Evolutionary conservation across 1,140 invertebrate species (phyloP), one percentile per base, ranked within the genome.

Genomic region (Sycobia sp.): DNA sequence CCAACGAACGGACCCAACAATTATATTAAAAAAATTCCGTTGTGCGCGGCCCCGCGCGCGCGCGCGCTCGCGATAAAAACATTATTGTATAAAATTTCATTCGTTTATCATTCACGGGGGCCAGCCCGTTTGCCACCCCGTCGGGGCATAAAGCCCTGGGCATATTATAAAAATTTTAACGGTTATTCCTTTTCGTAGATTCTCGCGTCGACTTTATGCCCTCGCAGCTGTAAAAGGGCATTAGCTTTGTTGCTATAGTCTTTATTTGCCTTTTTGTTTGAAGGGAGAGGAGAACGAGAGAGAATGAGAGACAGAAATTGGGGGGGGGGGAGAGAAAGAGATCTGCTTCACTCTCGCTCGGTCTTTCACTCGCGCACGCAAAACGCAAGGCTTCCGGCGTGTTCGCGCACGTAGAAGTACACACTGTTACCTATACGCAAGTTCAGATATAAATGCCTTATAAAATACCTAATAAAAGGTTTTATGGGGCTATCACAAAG

Each of bases 391-490:
- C n/a, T n/a, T n/a, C n/a, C n/a, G n/a, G n/a, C n/a, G n/a, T n/a
- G n/a, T 53, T 51, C 50, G 38, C 23, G 7, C 39, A 43, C 27
- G 39, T 27, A 39, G 1, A 47, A 36, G 29, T 44, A 61, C 36
- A 61, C 25, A n/a, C n/a, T 39, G 46, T 61, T 61, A 53, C 25
- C 36, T 39, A 44, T 61, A n/a, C n/a, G 27, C 38, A 36, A 50
- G 34, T 60, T 50, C 57, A 60, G 51, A 60, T 59, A 59, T n/a
- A n/a, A 59, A 51, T 32, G 36, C 23, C 47, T 60, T 51, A 51
- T 60, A 20, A 53, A 61, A 61, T 36, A 5, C 36, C 49, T 34
- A 61, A 61, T 61, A 53, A 61, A 61, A 53, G 20, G 43, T 38
- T 60, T 61, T 49, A 34, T n/a, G n/a, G 25, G 38, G 50, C 36